These are phyloP conservation scores for Chaetodon auriga DNA, from an alignment of 2,113 vertebrate genomes.

Conservation along the genomic window DNA sequence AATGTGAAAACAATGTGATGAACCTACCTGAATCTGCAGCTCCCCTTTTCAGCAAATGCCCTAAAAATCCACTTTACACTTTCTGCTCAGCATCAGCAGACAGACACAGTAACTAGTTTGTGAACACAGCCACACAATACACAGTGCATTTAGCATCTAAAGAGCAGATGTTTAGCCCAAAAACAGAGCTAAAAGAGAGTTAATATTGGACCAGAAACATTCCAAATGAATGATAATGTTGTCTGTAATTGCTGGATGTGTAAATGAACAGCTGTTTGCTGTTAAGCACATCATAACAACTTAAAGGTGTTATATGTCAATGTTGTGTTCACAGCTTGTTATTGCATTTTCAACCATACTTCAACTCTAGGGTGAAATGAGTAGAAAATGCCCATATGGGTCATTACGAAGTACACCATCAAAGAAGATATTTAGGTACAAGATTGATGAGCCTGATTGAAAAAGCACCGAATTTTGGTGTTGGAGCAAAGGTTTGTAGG, in stretches of 20 bases:
- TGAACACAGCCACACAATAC: not conserved
- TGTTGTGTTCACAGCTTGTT: no score
- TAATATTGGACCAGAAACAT: not conserved
- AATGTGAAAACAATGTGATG: not conserved
- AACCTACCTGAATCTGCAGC: not conserved
- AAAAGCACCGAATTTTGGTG: slow-evolving; percentile 1
- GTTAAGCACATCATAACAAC: not conserved
- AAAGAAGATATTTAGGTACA: not conserved
- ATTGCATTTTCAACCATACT: not conserved
- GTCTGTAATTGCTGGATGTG: not conserved
- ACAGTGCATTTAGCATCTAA: not conserved
- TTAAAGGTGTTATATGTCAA: not conserved
- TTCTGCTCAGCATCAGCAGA: not conserved
- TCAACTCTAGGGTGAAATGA: not conserved
- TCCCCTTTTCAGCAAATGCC: not conserved
- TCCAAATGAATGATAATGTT: not conserved
- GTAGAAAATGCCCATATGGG: not conserved
- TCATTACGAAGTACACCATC: not conserved
- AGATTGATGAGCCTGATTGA: not conserved
- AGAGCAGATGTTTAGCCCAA: not conserved
- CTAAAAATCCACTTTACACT: no score
- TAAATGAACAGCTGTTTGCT: not conserved
- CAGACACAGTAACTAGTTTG: not conserved
- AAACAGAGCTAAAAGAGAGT: not conserved
- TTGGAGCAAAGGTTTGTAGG: slow-evolving; percentile 32